Evolutionary conservation across 2,797 vertebrate genomes (phyloP).

Genomic region (Hydrocynus forskahlii): DNA sequence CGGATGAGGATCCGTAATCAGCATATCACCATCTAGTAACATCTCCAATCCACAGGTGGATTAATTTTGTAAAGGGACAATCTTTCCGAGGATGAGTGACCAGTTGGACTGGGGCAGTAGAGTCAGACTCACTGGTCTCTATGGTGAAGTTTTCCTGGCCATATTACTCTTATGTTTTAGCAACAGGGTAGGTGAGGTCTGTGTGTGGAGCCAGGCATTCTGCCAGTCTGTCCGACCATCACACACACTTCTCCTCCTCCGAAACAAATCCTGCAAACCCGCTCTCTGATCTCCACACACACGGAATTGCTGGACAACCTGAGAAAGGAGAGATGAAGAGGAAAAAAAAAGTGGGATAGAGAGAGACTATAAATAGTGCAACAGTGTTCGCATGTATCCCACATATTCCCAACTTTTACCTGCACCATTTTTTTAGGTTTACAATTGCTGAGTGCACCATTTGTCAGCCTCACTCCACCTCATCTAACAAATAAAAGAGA

Average conservation of each 20-base stretch:
- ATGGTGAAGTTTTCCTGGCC: conserved; percentile 79
- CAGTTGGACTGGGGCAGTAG: conserved; percentile 12
- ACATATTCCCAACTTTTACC: not conserved
- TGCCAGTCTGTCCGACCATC: conserved; percentile 84
- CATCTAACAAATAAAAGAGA: not conserved
- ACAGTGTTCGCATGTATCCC: not conserved
- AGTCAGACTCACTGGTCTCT: conserved; percentile 43
- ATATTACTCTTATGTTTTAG: conserved; percentile 79
- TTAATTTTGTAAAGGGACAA: conserved; percentile 10
- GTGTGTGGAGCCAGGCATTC: conserved; percentile 77
- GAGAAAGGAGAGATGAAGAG: conserved; percentile 16
- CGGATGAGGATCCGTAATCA: not conserved
- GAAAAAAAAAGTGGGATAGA: not conserved
- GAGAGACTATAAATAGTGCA: not conserved
- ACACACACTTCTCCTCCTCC: conserved; percentile 85
- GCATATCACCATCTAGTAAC: conserved; percentile 2
- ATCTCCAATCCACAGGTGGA: not conserved
- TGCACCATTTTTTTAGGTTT: not conserved
- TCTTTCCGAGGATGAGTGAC: not conserved
- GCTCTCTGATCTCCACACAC: conserved; percentile 82
- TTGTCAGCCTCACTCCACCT: not conserved
- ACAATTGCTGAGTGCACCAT: not conserved
- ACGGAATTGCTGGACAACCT: conserved; percentile 86
- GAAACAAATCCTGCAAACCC: conserved; percentile 85
- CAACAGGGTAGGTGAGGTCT: conserved; percentile 77